These are phyloP conservation scores for Microplitis manilae DNA, from an alignment of 2,888 invertebrate genomes.

Conservation along the genomic window DNA sequence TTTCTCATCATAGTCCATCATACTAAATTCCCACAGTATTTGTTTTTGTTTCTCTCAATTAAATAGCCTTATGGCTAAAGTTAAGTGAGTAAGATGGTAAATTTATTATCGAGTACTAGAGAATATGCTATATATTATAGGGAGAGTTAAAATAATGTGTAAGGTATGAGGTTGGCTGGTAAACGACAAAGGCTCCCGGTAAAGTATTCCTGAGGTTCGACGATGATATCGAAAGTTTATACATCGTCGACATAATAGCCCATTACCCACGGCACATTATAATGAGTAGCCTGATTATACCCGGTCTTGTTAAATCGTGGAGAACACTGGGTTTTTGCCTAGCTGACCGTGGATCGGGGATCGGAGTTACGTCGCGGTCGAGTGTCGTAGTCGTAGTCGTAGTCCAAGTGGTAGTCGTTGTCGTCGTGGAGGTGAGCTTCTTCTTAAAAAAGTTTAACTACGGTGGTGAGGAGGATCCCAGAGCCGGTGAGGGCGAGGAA, in stretches of 20 bases:
- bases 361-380: constrained; percentile 44
- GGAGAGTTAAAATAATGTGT: not conserved
- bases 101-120: not conserved
- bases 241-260: constrained; percentile 58
- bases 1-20: constrained; percentile 18
- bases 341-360: constrained; percentile 32
- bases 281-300: constrained; percentile 52
- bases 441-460: not conserved
- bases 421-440: not conserved
- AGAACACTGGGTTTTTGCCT: constrained; percentile 55
- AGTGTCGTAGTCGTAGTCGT: constrained; percentile 23
- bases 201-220: constrained; percentile 10
- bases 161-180: constrained; percentile 1
- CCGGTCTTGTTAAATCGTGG: constrained; percentile 62
- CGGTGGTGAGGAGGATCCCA: not conserved
- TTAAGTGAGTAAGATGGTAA: not conserved
- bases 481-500: not conserved
- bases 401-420: not conserved
- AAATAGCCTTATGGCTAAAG: not conserved
- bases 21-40: not conserved
- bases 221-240: constrained; percentile 62
- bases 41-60: not conserved
- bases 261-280: constrained; percentile 62
- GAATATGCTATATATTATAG: not conserved
- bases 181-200: not conserved